A percentile compares a stretch with the other conserved stretches of the same genome.
Conservation (phyloP, 2,888 invertebrate species). For the Clivina fossor region DNA sequence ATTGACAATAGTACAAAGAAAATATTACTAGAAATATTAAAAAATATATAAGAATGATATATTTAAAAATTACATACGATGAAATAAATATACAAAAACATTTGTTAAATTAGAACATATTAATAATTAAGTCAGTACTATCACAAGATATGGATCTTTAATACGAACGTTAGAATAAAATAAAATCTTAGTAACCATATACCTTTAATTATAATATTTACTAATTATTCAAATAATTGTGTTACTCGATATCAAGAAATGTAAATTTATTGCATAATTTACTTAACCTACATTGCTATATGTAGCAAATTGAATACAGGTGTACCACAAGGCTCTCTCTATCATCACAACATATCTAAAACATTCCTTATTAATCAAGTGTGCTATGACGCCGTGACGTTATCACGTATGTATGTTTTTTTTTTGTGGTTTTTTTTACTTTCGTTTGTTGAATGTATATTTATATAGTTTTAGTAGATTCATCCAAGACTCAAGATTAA, state of each 20-base stretch:
- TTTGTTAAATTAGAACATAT: too few relatives aligned
- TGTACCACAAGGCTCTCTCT: constrained; percentile 3
- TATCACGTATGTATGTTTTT: constrained; percentile 12
- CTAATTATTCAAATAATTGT: constrained; percentile 6
- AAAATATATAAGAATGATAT: too few relatives aligned
- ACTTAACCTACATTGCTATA: not conserved
- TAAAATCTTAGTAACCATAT: too few relatives aligned
- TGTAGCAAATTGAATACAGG: constrained; percentile 16
- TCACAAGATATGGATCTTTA: too few relatives aligned
- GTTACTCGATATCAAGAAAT: constrained; percentile 7
- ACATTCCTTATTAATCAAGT: constrained; percentile 29
- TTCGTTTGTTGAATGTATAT: not conserved
- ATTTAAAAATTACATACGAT: too few relatives aligned
- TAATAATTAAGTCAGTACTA: too few relatives aligned
- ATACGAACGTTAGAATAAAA: too few relatives aligned
- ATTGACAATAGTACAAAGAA: too few relatives aligned
- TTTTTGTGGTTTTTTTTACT: too few relatives aligned
- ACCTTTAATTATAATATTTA: constrained; percentile 14
- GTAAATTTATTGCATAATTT: constrained; percentile 9
- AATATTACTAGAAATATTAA: too few relatives aligned
- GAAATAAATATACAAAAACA: too few relatives aligned
- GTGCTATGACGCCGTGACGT: constrained; percentile 15
- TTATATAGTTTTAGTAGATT: not conserved
- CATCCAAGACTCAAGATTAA: constrained; percentile 15
- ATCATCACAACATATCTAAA: constrained; percentile 16